Evolutionary conservation across 2,888 invertebrate species (phyloP), one percentile per base, ranked within the genome.

Genomic region (Andricus quercusramuli): DNA sequence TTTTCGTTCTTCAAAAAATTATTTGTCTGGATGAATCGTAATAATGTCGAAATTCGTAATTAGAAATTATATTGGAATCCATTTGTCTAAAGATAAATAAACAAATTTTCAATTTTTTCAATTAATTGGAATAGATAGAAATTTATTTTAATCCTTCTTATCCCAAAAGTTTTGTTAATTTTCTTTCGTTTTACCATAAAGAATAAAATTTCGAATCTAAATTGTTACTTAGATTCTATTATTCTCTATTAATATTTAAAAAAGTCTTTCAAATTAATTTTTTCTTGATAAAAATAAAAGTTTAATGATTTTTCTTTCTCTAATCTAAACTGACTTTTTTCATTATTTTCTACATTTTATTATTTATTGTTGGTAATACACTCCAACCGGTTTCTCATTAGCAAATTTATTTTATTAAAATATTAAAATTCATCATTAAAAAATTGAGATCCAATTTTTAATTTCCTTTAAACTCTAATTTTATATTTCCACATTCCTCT

Each of bases 261-360:
- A 56, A 8, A 20, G 0, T n/a, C n/a, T 56, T 56, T 22, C 22
- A 22, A 25, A 25, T 25, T 22, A 1, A 22, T 22, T 13, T 22
- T 11, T 59, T 22, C 0, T n/a, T 11, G 22, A n/a, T 59, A 22
- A 59, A n/a, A 11, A 56, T 56, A 56, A 56, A 56, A 56, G 9
- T 56, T 51, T n/a, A 9, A 56, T n/a, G 44, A 41, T 68, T 68
- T 68, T 68, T 47, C 68, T 25, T 68, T 44, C 1, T 68, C 47
- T 68, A 44, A 47, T 66, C 37, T n/a, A 59, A 59, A 22, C 20
- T 11, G 22, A 0, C 3, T 22, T 59, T 13, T 59, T 59, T 11
- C 0, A 59, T 59, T 4, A 59, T 22, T 59, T 59, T 4, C 22
- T n/a, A n/a, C n/a, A n/a, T n/a, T n/a, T n/a, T n/a, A n/a, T n/a